Evolutionary conservation across 2,888 invertebrate species (phyloP), one percentile per base, ranked within the genome.

Genomic region (Cerastis rubricosa): DNA sequence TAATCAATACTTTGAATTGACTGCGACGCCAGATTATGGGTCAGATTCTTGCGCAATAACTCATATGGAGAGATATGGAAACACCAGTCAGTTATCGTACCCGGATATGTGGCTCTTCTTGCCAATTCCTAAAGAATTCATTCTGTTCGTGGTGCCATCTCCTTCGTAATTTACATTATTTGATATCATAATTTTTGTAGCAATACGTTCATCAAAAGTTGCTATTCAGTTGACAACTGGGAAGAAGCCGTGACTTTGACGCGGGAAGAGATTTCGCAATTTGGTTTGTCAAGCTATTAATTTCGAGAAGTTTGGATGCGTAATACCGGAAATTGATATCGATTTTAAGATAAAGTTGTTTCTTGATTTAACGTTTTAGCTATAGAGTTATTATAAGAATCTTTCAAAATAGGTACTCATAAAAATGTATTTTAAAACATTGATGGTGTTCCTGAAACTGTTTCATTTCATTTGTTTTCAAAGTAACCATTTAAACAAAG

Each of bases 261-360:
- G 65, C 73, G 67, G 77, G 74, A 66, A 76, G 47, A 61, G 65
- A 74, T 80, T 71, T 64, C 59, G 54, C 72, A 82, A 84, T 80
- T 80, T 68, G 54, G 69, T 63, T 76, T 57, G 71, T 74, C 74
- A 74, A 81, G 76, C 84, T 81, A 75, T 72, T 79, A 61, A 68
- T 71, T 57, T 59, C 17, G 47, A 70, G 54, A 81, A 76, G 63
- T 78, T 76, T 59, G 22, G 47, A 64, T 66, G 67, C 47, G 70
- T 76, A 67, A 65, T 71, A 76, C 78, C 49, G 64, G 57, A 79
- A 78, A 69, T 67, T 66, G 74, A 54, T 83, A 85, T 83, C 74
- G 71, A 83, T 77, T 64, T 74, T 43, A 14, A 63, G 47, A 68
- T 51, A 49, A 78, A 74, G 51, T 78, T 78, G 57, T 74, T 71